These are phyloP conservation scores for Cantharis rustica DNA, from an alignment of 2,888 invertebrate species.

Conservation along the genomic window DNA sequence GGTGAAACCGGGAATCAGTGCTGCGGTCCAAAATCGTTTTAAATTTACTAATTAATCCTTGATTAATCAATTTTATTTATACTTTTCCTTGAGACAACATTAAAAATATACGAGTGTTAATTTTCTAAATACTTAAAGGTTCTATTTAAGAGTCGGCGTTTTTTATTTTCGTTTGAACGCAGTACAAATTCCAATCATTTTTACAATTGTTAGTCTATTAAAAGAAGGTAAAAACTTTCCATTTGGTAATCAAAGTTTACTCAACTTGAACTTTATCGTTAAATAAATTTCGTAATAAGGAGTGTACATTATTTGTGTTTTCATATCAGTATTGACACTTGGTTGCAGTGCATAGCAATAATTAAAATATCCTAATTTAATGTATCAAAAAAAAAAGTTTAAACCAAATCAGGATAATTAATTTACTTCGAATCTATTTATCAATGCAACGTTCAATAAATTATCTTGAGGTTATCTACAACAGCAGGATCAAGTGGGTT, in stretches of 20 bases:
- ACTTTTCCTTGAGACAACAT: not conserved
- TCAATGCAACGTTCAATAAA: not conserved
- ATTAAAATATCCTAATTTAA: not conserved
- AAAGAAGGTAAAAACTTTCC: not conserved
- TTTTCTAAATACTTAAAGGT: not conserved
- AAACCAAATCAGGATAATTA: not conserved
- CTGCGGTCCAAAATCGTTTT: not conserved
- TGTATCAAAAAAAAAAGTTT: not conserved
- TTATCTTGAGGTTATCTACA: not conserved
- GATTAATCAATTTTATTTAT: not conserved
- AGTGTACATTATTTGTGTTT: not conserved
- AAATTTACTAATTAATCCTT: not conserved
- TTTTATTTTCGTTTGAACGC: not conserved
- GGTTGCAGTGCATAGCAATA: not conserved
- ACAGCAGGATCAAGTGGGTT: not conserved
- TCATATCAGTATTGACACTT: not conserved
- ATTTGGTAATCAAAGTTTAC: not conserved
- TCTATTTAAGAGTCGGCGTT: not conserved
- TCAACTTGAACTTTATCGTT: not conserved
- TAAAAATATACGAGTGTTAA: not conserved
- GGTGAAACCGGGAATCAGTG: not conserved
- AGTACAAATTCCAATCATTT: not conserved
- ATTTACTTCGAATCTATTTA: not conserved
- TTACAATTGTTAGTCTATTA: not conserved
- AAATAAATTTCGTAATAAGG: not conserved